A percentile compares a stretch with the other conserved stretches of the same genome.
Evolutionary conservation across 2,797 vertebrate species (phyloP).

Genomic region (Paratrypauchen microcephalus): DNA sequence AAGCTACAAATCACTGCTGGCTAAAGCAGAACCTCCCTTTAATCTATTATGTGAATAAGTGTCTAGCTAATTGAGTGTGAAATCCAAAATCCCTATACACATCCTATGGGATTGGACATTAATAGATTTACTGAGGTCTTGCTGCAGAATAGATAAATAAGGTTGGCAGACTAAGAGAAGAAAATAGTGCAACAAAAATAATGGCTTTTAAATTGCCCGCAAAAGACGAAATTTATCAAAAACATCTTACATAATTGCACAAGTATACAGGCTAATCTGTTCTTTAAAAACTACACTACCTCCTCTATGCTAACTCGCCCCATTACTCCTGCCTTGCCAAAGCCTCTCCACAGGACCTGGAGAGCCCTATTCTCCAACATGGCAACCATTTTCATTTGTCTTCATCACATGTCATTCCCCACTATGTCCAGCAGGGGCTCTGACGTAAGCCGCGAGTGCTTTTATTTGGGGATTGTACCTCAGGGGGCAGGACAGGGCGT

Average conservation of each 20-base stretch:
- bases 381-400: constrained; percentile 71
- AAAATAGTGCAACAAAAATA: no score
- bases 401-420: constrained; percentile 67
- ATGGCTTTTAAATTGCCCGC: constrained; percentile 4
- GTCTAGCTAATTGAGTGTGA: neutral
- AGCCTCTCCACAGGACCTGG: constrained; percentile 54
- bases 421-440: constrained; percentile 48
- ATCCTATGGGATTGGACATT: neutral
- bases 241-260: constrained; percentile 18
- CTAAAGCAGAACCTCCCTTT: neutral
- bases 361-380: constrained; percentile 59
- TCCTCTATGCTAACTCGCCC: constrained; percentile 33
- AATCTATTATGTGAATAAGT: neutral
- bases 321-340: constrained; percentile 38
- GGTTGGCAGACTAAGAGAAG: neutral
- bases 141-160: neutral
- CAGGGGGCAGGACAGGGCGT: constrained; percentile 37
- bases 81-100: neutral
- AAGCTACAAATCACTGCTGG: neutral
- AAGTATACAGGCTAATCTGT: constrained; percentile 16
- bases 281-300: constrained; percentile 18
- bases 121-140: neutral
- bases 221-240: neutral
- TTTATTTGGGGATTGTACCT: constrained; percentile 53
- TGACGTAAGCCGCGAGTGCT: constrained; percentile 48